Evolutionary conservation across 1,140 invertebrate genomes (phyloP), one percentile per base, ranked within the genome.

Genomic region (Ylistrum balloti): DNA sequence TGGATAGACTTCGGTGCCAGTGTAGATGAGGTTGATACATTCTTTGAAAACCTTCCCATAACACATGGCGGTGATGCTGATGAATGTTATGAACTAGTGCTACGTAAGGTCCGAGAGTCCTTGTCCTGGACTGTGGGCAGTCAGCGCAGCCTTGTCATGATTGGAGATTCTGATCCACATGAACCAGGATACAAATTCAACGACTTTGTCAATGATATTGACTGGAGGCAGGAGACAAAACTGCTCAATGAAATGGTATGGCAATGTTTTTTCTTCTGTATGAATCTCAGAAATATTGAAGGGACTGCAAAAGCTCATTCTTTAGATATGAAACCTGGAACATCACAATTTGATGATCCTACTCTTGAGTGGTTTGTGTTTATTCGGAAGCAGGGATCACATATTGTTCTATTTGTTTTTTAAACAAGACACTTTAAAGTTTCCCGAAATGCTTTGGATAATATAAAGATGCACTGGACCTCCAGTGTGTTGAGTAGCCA

Each of bases 71-170:
- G 93, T 20, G 94, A 94, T 88, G 90, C 87, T 15, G 93, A 94
- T 33, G 94, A 95, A 86, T 94, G 94, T 89, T 95, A 95, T 88
- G 94, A 95, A 89, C 91, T 95, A 28, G 94, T 94, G 32, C 88
- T 95, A 33, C 41, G 92, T 15, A 91, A 94, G 88, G 94, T 92
- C 1, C 87, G 91, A 11, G 92, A 92, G 7, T 90, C 94, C 32
- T 88, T 95, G 22, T 94, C 94, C 17, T 95, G 94, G 94, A 94
- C 92, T 7, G 92, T 94, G 7, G 95, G 94, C 15, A 92, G 92
- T 86, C 94, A 95, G 90, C 90, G 95, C 38, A 90, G 93, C 22
- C 91, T 95, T 74, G 94, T 95, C 28, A 93, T 95, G 92, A 95
- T 95, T 13, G 95, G 95, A 2, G 95, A 95, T 86, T 94, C 95